Evolutionary conservation across 2,113 vertebrate genomes (phyloP), one percentile per base, ranked within the genome.

Genomic region (Ascaphus truei): DNA sequence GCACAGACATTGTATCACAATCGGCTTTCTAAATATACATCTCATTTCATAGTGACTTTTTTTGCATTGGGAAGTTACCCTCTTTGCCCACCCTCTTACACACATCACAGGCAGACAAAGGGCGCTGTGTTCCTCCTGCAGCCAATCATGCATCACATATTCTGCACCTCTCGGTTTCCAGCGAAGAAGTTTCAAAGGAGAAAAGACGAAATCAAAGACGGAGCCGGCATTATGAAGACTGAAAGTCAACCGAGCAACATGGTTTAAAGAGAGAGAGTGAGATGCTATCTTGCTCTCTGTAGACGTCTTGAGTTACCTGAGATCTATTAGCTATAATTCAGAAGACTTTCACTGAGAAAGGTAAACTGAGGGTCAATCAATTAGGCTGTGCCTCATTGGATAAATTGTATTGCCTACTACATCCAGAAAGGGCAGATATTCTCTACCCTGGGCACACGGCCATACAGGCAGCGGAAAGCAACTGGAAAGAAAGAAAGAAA

Each of bases 261-360:
- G 76, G 58, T 69, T 75, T 63, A 76, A 34, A 76, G 75, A 63
- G 75, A 52, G 29, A 23, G 37, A 60, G 59, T 45, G 68, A 37
- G 77, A 80, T 77, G 68, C 77, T 72, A 71, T 82, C 80, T 72
- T 57, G 67, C 74, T 60, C 72, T 80, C 77, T 72, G 63, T 3
- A 73, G 72, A 60, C 20, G 6, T 80, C 80, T 86, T 76, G 30
- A 57, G 81, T 91, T 88, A 86, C 84, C 25, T 0, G 76, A 84
- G 72, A 76, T 76, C 80, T 86, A 57, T 81, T 72, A 79, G 82
- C 51, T 80, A 82, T 20, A 61, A 71, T 22, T 65, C 80, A 73
- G 76, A 79, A 75, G 81, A 84, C 74, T 88, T 80, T 81, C 75
- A 81, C 80, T 74, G 80, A 81, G 82, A 87, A 85, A 86, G 84